Conservation (phyloP, 2,888 invertebrate species). For the Pristionchus japonicus region DNA sequence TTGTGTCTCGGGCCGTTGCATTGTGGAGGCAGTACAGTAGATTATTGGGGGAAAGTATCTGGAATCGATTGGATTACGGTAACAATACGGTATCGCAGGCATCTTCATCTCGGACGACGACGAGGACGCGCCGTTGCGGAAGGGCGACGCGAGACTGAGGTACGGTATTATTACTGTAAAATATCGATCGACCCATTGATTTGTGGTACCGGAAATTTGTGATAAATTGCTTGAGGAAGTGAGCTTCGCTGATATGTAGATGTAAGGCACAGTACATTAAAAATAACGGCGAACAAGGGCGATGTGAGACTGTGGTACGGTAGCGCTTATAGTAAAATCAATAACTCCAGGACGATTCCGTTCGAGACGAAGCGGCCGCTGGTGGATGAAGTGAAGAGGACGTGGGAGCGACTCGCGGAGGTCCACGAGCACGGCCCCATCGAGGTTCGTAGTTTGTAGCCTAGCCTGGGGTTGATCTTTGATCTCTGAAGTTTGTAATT, state of each 20-base stretch:
- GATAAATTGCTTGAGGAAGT: too few relatives aligned
- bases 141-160: slow-evolving; percentile 56
- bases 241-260: neutral
- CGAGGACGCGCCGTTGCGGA: slow-evolving; percentile 82
- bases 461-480: slow-evolving; percentile 60
- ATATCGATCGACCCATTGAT: too few relatives aligned
- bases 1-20: too few relatives aligned
- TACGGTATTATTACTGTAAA: neutral
- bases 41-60: too few relatives aligned
- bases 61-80: too few relatives aligned
- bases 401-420: slow-evolving; percentile 76
- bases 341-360: slow-evolving; percentile 80
- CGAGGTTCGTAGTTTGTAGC: too few relatives aligned
- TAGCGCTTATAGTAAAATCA: neutral
- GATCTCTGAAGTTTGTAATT: slow-evolving; percentile 5
- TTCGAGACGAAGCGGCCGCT: slow-evolving; percentile 88
- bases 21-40: too few relatives aligned
- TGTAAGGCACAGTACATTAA: too few relatives aligned
- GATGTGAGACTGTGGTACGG: slow-evolving; percentile 51
- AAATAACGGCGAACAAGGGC: neutral
- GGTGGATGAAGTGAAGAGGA: slow-evolving; percentile 85
- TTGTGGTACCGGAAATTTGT: too few relatives aligned
- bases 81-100: neutral
- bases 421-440: slow-evolving; percentile 56
- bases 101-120: slow-evolving; percentile 48